phyloP scores from a whole-genome alignment of 2,113 vertebrate species.

The Pachycephala philippinensis region DNA sequence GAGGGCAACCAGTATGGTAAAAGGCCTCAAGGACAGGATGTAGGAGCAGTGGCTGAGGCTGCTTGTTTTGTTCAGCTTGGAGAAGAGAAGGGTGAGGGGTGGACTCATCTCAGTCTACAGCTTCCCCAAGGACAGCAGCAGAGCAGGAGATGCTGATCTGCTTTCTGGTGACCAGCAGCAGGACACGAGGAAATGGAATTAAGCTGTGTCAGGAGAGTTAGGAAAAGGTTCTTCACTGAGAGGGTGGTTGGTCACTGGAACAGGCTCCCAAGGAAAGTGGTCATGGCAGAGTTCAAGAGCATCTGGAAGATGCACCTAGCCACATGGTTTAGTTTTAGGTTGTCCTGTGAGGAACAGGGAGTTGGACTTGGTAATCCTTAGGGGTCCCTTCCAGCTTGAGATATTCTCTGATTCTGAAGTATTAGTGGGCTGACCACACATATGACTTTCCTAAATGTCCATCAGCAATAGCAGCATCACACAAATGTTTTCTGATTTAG shows the following conservation, averaged over 20 bases:
- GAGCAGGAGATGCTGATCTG: neutral
- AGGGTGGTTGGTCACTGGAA: neutral
- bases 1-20: rapidly evolving
- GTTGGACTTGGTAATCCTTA: neutral
- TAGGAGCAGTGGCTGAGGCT: neutral
- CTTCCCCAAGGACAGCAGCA: rapidly evolving
- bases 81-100: neutral
- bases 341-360: neutral
- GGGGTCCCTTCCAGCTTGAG: neutral
- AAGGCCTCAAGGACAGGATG: neutral
- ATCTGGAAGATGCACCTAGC: neutral
- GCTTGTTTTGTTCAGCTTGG: neutral
- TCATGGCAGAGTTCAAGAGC: neutral
- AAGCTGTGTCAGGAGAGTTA: neutral
- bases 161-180: rapidly evolving
- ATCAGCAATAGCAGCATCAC: neutral
- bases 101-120: rapidly evolving
- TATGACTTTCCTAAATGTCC: neutral
- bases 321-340: neutral
- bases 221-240: neutral
- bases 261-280: neutral
- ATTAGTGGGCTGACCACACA: neutral
- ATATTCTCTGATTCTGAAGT: neutral
- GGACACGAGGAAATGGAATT: neutral
- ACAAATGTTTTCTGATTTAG: neutral